A percentile compares a stretch with the other conserved stretches of the same genome.
These are phyloP conservation scores for Drosophila emarginata DNA, from an alignment of 2,888 invertebrate genomes.

Conservation along the genomic window DNA sequence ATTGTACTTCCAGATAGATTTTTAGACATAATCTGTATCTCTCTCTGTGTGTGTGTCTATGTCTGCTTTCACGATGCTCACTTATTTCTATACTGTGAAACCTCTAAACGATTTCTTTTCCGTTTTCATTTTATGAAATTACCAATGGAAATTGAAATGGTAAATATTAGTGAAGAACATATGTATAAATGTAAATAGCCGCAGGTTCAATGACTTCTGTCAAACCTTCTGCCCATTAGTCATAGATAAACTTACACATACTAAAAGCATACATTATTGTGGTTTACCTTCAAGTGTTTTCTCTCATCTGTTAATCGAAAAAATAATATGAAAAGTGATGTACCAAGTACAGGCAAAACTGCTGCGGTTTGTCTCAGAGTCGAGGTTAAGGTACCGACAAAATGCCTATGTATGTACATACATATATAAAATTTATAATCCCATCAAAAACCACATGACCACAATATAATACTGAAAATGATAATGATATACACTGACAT, in stretches of 20 bases:
- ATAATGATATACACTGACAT: not conserved
- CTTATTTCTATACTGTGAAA: not conserved
- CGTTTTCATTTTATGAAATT: constrained; percentile 2
- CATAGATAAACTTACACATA: constrained; percentile 8
- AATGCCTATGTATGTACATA: not conserved
- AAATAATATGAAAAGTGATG: constrained; percentile 8
- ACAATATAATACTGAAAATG: not conserved
- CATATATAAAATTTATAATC: not conserved
- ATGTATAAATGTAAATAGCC: not conserved
- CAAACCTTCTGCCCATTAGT: constrained; percentile 8
- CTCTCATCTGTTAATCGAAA: constrained; percentile 6
- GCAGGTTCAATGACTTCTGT: constrained; percentile 17
- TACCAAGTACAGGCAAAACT: constrained; percentile 7
- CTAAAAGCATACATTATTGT: not conserved
- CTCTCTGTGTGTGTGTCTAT: not conserved
- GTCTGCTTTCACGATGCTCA: constrained; percentile 10
- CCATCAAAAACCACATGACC: constrained; percentile 9
- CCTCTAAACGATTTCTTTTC: constrained; percentile 6
- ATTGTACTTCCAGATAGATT: constrained; percentile 10
- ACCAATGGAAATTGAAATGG: constrained; percentile 17
- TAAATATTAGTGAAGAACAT: constrained; percentile 3
- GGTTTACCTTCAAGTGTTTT: constrained; percentile 3
- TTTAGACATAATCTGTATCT: constrained; percentile 14
- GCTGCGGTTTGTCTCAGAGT: constrained; percentile 5
- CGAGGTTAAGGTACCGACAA: constrained; percentile 9